Evolutionary conservation across 2,888 invertebrate species (phyloP), one percentile per base, ranked within the genome.

Genomic region (Eupithecia vulgata): DNA sequence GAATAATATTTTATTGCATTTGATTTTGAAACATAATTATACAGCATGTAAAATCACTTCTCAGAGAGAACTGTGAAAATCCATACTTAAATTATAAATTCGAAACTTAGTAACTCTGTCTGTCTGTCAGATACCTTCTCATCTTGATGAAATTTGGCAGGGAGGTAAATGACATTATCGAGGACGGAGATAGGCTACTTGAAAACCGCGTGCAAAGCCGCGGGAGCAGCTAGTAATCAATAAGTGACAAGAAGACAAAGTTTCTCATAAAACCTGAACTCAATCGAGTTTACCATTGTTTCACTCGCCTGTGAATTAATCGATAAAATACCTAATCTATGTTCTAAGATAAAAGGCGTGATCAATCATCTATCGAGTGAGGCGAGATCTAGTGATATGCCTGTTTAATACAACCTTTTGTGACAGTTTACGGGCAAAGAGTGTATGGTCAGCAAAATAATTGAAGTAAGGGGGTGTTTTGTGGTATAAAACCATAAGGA

Each of bases 361-460:
- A 91, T 91, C 91, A 84, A 91, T 92, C 91, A 91, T 90, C 85
- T 81, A 80, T 88, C 85, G 90, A 57, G 57, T 57, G 25, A 57
- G 13, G 57, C 25, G 25, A 57, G 57, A 91, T 88, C 83, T 82
- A 35, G 79, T 76, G 89, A 91, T 89, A 89, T 83, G 78, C 79
- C 87, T 90, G 91, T 93, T 91, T 88, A 91, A 92, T 90, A 88
- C 83, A 86, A 91, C 80, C 84, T 85, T 89, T 89, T 89, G 92
- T 92, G 93, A 93, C 93, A 93, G 89, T 90, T 90, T 89, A 89
- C 87, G 87, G 87, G 87, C 85, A 87, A 88, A 86, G 83, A 80
- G 81, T 52, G 88, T 89, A 91, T 67, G 30, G 90, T 81, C 48
- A 59, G 83, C 84, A 89, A 74, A 83, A 25, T 25, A 10, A 61